Evolutionary conservation across 1,140 invertebrate species (phyloP).

Genomic region (Cyphomyrmex costatus): DNA sequence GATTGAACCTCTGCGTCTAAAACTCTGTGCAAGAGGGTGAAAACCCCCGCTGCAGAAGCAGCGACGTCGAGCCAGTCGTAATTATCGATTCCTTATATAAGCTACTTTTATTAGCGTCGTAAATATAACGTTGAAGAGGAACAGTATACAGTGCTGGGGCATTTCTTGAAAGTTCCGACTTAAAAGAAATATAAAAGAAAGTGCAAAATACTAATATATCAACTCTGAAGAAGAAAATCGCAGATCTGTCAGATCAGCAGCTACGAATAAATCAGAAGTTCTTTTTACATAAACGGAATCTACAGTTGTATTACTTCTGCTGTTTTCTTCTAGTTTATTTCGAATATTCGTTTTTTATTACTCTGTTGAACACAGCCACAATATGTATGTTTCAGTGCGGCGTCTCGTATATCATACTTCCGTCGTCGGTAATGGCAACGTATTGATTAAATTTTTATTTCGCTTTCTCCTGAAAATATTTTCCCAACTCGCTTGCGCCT

Average conservation of each 20-base stretch:
- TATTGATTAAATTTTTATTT: constrained; percentile 39
- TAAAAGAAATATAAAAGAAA: not conserved
- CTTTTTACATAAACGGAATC: not conserved
- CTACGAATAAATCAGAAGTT: not conserved
- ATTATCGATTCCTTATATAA: constrained; percentile 38
- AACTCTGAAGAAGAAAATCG: not conserved
- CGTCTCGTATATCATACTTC: not conserved
- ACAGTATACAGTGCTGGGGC: not conserved
- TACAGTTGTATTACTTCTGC: not conserved
- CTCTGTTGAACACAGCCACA: not conserved
- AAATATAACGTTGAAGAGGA: constrained; percentile 2
- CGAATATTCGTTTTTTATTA: constrained; percentile 7
- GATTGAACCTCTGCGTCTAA: not conserved
- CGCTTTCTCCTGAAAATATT: constrained; percentile 16
- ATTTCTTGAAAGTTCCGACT: not conserved
- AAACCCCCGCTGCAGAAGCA: not conserved
- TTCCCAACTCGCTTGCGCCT: not conserved
- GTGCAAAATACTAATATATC: constrained; percentile 16
- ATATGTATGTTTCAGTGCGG: not conserved
- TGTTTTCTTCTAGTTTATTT: not conserved
- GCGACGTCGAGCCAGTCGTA: not conserved
- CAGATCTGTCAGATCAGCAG: not conserved
- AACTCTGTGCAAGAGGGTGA: not conserved
- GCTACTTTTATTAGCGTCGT: constrained; percentile 32
- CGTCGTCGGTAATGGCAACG: constrained; percentile 12